phyloP scores from a whole-genome alignment of 2,113 vertebrate species.

The Silurus glanis region DNA sequence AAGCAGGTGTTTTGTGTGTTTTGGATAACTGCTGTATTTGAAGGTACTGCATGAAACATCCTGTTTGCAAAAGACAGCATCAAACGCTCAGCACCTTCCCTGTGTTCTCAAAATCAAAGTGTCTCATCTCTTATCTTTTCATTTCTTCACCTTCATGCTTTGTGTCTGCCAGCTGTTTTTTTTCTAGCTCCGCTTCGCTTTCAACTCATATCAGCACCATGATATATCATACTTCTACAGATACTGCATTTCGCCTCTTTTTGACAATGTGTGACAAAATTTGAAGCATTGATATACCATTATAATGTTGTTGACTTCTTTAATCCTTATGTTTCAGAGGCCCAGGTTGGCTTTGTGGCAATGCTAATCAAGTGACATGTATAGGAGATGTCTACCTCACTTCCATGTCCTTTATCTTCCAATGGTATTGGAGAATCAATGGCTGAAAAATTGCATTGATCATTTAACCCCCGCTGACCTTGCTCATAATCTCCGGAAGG shows the following conservation, averaged over 20 bases:
- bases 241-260: constrained; percentile 43
- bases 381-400: constrained; percentile 31
- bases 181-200: constrained; percentile 56
- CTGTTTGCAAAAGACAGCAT: constrained; percentile 59
- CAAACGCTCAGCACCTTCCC: constrained; percentile 49
- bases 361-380: constrained; percentile 29
- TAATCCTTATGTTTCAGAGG: constrained; percentile 7
- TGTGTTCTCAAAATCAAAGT: constrained; percentile 50
- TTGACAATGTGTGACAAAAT: constrained; percentile 44
- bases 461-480: constrained; percentile 53
- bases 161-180: constrained; percentile 61
- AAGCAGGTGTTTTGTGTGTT: constrained; percentile 68
- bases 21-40: constrained; percentile 65
- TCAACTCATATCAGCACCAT: constrained; percentile 61
- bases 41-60: constrained; percentile 66
- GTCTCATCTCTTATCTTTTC: constrained; percentile 60
- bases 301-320: constrained; percentile 14
- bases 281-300: constrained; percentile 7
- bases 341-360: constrained; percentile 12
- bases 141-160: constrained; percentile 61
- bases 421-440: constrained; percentile 37
- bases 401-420: constrained; percentile 48
- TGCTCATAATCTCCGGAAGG: constrained; percentile 52
- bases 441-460: constrained; percentile 49
- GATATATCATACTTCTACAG: constrained; percentile 61